Evolutionary conservation across 2,113 vertebrate genomes (phyloP), one percentile per base, ranked within the genome.

Genomic region (Tupaia tana): DNA sequence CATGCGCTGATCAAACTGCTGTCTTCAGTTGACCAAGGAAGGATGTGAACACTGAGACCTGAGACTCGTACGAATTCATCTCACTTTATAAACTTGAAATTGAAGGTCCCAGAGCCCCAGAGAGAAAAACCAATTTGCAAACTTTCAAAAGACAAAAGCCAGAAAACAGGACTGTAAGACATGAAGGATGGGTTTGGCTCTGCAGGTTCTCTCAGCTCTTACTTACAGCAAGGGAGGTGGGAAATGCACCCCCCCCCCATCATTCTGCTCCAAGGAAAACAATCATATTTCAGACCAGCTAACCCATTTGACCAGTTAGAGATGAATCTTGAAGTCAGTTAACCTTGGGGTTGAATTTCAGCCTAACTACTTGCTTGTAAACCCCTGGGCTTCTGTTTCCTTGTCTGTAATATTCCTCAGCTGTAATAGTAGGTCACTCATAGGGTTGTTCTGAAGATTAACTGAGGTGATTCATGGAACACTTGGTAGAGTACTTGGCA

Each of bases 161-260:
- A 54, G 86, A 66, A 34, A 34, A 64, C 5, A 63, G 14, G 78
- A 70, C 78, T 11, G 9, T 74, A 61, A 20, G 31, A 69, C 24
- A 24, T 52, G 19, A 86, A 31, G 54, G 34, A 22, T 54, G 25
- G 10, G 24, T 12, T 81, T 78, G 6, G 13, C 16, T 67, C 15
- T 58, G 14, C 8, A 59, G 27, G n/a, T 43, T 64, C 75, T 67
- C 6, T 70, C 8, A 25, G 18, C 54, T 74, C 14, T 69, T 81
- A 80, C 31, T 13, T 31, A 16, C 56, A 58, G 27, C 31, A 63
- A 61, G n/a, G 54, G 1, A 29, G 16, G 4, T 25, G 43, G 14
- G 29, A 34, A 54, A 31, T 1, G 1, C 11, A n/a, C 2, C 58
- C 14, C 11, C n/a, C 2, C 58, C 14, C 11, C n/a, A 11, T 58